Evolutionary conservation across 2,113 vertebrate genomes (phyloP).

Genomic region (Tetrao urogallus): DNA sequence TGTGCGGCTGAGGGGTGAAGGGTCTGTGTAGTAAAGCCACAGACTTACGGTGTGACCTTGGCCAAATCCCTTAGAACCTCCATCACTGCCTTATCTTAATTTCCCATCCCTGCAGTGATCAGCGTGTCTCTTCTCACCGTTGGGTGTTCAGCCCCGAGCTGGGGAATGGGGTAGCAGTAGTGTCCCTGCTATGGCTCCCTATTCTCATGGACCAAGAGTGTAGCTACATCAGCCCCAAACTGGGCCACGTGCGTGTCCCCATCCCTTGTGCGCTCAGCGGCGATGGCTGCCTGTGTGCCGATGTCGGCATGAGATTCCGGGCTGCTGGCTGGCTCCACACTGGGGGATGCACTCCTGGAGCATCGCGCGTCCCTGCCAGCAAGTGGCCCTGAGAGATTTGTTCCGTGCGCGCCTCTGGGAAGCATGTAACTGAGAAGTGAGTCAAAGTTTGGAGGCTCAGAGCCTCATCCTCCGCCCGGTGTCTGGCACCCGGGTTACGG

Average conservation of each 20-base stretch:
- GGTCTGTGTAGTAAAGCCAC: not conserved
- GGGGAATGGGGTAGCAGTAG: accelerated
- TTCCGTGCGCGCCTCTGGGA: not conserved
- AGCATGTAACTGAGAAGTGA: conserved; percentile 57
- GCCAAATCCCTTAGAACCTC: conserved; percentile 40
- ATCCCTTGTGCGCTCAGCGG: not conserved
- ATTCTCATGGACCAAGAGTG: not conserved
- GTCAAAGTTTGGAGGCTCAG: conserved; percentile 32
- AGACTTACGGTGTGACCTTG: conserved; percentile 56
- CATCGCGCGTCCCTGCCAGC: not conserved
- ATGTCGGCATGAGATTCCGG: not conserved
- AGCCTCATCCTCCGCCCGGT: not conserved
- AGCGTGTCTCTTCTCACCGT: not conserved
- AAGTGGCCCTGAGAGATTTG: conserved; percentile 14
- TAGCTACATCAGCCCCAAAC: not conserved
- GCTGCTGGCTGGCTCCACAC: conserved; percentile 15
- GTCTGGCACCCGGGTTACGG: accelerated
- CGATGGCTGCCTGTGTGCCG: not conserved
- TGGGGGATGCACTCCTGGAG: not conserved
- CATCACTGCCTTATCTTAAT: not conserved
- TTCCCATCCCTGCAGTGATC: conserved; percentile 46
- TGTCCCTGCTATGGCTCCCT: not conserved
- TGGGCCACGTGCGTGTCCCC: not conserved
- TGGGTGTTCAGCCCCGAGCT: not conserved
- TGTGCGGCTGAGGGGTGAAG: not conserved